Evolutionary conservation across 2,888 invertebrate species (phyloP).

Genomic region (Lithophane socia): DNA sequence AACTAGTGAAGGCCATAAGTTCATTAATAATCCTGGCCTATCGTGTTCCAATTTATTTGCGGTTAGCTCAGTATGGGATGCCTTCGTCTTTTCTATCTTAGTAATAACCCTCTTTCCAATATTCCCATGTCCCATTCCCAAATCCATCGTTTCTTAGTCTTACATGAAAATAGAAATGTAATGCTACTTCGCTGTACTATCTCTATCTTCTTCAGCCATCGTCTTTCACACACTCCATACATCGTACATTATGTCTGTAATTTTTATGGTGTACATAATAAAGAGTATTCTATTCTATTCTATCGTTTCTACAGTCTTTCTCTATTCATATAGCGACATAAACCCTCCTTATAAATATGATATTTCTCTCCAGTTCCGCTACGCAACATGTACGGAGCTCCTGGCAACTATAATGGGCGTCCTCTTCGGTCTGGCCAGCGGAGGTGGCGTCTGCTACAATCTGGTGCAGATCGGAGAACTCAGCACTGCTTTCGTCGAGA

Average conservation of each 20-base stretch:
- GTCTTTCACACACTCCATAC: neutral
- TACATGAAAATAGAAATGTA: neutral
- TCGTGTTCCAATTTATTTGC: neutral
- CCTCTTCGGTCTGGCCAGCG: slow-evolving; percentile 81
- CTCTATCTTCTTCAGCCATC: neutral
- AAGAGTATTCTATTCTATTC: too few relatives aligned
- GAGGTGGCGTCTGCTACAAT: slow-evolving; percentile 88
- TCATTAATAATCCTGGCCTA: neutral
- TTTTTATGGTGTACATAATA: too few relatives aligned
- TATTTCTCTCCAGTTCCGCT: slow-evolving; percentile 77
- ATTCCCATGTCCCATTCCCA: neutral
- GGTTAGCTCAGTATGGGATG: neutral
- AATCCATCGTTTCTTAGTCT: neutral
- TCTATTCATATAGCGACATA: neutral
- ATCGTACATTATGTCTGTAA: too few relatives aligned
- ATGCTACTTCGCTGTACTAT: neutral
- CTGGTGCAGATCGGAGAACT: slow-evolving; percentile 92
- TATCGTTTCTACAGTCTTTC: neutral
- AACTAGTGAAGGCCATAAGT: neutral
- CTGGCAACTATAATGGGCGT: slow-evolving; percentile 79
- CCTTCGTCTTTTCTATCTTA: neutral
- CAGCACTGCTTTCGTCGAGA: slow-evolving; percentile 90
- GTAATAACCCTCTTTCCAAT: neutral
- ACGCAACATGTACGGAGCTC: slow-evolving; percentile 82
- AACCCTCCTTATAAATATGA: too few relatives aligned